Evolutionary conservation across 1,140 invertebrate genomes (phyloP).

Genomic region (Triops longicaudatus): DNA sequence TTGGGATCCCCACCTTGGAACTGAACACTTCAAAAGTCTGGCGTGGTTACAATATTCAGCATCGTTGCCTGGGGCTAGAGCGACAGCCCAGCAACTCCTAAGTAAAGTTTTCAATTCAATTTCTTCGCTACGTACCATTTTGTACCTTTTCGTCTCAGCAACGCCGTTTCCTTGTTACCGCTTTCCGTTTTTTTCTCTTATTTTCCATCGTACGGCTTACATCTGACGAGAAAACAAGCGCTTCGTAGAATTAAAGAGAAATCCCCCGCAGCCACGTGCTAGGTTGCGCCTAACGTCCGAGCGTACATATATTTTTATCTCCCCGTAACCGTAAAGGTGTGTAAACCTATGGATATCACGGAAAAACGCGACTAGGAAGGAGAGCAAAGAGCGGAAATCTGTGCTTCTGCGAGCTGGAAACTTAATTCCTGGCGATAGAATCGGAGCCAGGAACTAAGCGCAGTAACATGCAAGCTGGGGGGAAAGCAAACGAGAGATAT

Average conservation of each 20-base stretch:
- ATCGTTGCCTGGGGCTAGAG: too few species aligned
- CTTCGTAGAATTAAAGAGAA: not conserved
- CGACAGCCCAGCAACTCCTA: too few species aligned
- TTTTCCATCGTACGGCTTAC: not conserved
- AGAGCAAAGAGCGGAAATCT: not conserved
- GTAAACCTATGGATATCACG: not conserved
- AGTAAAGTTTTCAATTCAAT: too few species aligned
- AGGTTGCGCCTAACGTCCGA: not conserved
- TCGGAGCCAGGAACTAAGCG: not conserved
- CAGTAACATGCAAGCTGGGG: not conserved
- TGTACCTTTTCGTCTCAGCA: too few species aligned
- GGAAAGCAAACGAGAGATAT: too few species aligned
- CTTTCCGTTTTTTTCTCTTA: not conserved
- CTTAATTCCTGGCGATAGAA: not conserved
- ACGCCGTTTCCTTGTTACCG: not conserved
- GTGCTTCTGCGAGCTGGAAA: not conserved
- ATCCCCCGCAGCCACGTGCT: not conserved
- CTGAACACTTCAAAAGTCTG: too few species aligned
- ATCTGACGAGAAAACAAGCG: not conserved
- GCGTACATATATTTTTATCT: not conserved
- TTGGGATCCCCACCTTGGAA: too few species aligned
- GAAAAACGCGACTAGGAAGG: not conserved
- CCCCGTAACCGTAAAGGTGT: not conserved
- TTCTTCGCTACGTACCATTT: too few species aligned
- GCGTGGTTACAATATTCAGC: too few species aligned